Percentiles rank a stretch among this genome's conserved stretches.
phyloP scores from a whole-genome alignment of 2,888 invertebrate genomes.

The Lithosia quadra region DNA sequence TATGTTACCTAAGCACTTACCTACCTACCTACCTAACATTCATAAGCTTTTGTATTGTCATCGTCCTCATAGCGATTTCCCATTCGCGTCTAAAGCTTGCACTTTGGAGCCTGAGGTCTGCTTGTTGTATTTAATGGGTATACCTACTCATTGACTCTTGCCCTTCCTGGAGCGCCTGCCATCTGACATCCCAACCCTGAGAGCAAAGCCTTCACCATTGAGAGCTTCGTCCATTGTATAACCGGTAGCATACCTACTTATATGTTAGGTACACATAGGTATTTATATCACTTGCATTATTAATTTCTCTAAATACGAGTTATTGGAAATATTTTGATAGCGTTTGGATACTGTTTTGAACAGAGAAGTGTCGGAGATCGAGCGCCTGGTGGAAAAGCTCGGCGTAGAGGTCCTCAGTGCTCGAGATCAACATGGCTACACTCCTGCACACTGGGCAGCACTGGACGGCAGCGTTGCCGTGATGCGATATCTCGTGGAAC shows the following conservation, averaged over 20 bases:
- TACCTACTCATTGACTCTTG: too few species aligned
- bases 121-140: too few species aligned
- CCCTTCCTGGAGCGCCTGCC: too few species aligned
- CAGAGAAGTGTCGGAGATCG: constrained; percentile 94
- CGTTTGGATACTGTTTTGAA: constrained; percentile 1
- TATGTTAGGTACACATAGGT: too few species aligned
- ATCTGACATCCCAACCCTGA: too few species aligned
- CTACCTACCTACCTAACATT: neutral
- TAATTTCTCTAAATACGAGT: neutral
- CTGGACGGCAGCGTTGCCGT: constrained; percentile 96
- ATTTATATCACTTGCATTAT: neutral
- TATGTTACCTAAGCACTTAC: constrained; percentile 71
- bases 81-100: too few species aligned
- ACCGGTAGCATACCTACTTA: too few species aligned
- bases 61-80: too few species aligned
- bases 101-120: too few species aligned
- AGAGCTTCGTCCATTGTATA: too few species aligned
- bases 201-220: too few species aligned
- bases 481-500: constrained; percentile 94
- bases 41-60: too few species aligned
- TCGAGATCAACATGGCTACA: constrained; percentile 96
- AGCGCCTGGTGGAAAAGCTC: constrained; percentile 93
- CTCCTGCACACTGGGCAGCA: constrained; percentile 97
- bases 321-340: neutral
- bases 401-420: constrained; percentile 92